Evolutionary conservation across 2,113 vertebrate species (phyloP), one percentile per base, ranked within the genome.

Genomic region (Bubalus kerabau): DNA sequence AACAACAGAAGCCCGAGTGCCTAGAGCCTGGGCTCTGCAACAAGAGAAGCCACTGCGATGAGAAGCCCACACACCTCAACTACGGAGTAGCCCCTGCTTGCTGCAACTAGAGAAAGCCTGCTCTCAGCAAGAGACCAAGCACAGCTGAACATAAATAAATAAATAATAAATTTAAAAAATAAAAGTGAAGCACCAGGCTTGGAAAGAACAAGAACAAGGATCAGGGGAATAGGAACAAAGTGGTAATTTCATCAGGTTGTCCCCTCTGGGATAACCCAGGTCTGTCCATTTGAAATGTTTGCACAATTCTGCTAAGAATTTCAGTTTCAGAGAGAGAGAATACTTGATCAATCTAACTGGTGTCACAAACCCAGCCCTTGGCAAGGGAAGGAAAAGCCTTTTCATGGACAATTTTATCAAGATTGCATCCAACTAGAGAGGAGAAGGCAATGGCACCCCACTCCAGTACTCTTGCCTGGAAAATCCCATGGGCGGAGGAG

Each of bases 201-300:
- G 32, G 76, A n/a, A 15, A 21, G 60, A 46, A 15, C 32, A 28
- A 50, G 80, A 59, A 8, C 48, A 43, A 5, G 43, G 88, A 17
- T 17, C 6, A 56, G 36, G 71, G 30, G 46, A 9, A 40, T 2
- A 32, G 16, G 36, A 54, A 15, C 64, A 36, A 62, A 40, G 28
- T 11, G 28, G n/a, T 28, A 6, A 16, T 84, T 15, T 90, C 86
- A 17, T 36, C 36, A 56, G 32, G 8, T 24, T 62, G 43, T 16
- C 52, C 23, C 54, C 40, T 56, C n/a, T 60, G 19, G 43, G 62
- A 60, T 32, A 32, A 46, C 84, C 17, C 12, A 62, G n/a, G 15
- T 84, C n/a, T 0, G 10, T 26, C 15, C 52, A 5, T 62, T 30
- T 4, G 50, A 36, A 54, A 40, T 5, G 4, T 57, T 1, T 30